Percentiles rank a stretch among this genome's conserved stretches.
Conservation (phyloP, 2,113 vertebrate genomes). For the Orthonyx spaldingii region DNA sequence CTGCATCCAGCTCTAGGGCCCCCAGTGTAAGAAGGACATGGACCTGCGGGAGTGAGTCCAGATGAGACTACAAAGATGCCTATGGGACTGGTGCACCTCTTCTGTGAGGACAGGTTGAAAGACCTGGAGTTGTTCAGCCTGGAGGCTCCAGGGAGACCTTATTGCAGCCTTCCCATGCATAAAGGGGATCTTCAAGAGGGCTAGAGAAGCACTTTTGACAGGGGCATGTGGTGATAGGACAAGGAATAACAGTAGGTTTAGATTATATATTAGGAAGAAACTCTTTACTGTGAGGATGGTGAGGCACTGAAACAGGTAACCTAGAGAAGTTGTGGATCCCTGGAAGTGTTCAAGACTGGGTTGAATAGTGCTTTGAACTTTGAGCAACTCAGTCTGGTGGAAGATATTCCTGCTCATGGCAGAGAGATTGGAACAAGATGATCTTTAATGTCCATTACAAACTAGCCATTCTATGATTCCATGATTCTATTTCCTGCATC, state of each 20-base stretch:
- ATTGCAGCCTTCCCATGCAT: not conserved
- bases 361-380: not conserved
- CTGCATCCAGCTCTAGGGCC: not conserved
- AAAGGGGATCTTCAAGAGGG: not conserved
- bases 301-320: not conserved
- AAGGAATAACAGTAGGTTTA: not conserved
- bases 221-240: not conserved
- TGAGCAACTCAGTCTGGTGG: not conserved
- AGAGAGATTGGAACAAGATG: not conserved
- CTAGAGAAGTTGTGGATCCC: not conserved
- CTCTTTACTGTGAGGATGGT: not conserved
- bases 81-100: not conserved
- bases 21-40: not conserved
- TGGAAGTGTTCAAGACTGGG: not conserved
- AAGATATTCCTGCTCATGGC: not conserved
- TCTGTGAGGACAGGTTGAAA: not conserved
- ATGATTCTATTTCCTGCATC: not conserved
- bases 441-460: not conserved
- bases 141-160: not conserved
- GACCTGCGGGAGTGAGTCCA: not conserved
- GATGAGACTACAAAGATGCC: accelerated
- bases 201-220: not conserved
- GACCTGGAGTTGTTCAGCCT: not conserved
- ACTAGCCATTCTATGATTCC: not conserved
- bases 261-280: not conserved